Conservation (phyloP, 2,113 vertebrate genomes). For the Ammodytes marinus region DNA sequence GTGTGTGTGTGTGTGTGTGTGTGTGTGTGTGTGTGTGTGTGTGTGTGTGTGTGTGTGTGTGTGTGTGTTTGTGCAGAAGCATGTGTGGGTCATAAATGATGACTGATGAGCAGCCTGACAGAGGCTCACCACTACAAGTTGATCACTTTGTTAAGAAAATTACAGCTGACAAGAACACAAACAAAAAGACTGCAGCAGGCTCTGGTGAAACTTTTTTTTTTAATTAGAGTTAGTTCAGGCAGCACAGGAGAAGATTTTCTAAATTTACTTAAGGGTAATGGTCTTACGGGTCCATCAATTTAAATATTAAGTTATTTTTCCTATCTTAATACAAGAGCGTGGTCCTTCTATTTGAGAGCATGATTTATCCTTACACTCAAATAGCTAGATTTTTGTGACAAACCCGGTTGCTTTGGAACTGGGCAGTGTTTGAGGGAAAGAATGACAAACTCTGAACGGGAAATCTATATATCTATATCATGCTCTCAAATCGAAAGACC, state of each 20-base stretch:
- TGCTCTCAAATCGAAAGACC: too few relatives aligned
- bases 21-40: slow-evolving; percentile 19
- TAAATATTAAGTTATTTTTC: too few relatives aligned
- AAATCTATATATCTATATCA: too few relatives aligned
- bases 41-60: slow-evolving; percentile 19
- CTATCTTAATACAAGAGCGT: too few relatives aligned
- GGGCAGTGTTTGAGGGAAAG: too few relatives aligned
- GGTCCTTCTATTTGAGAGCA: too few relatives aligned
- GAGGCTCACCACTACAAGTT: slow-evolving; percentile 29
- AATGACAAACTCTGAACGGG: too few relatives aligned
- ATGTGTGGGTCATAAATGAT: slow-evolving; percentile 55
- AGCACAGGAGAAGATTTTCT: neutral
- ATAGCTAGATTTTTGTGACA: too few relatives aligned
- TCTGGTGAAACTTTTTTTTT: neutral
- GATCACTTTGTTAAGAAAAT: slow-evolving; percentile 65
- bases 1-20: slow-evolving; percentile 17
- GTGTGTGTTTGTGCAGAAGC: slow-evolving; percentile 12
- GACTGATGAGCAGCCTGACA: slow-evolving; percentile 53
- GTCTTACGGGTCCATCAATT: neutral
- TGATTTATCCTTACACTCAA: too few relatives aligned
- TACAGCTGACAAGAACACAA: slow-evolving; percentile 45
- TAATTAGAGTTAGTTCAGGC: neutral
- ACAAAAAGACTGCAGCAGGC: slow-evolving; percentile 23
- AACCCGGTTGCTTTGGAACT: too few relatives aligned
- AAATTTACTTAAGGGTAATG: neutral